Evolutionary conservation across 2,113 vertebrate genomes (phyloP).

Genomic region (Passer montanus): DNA sequence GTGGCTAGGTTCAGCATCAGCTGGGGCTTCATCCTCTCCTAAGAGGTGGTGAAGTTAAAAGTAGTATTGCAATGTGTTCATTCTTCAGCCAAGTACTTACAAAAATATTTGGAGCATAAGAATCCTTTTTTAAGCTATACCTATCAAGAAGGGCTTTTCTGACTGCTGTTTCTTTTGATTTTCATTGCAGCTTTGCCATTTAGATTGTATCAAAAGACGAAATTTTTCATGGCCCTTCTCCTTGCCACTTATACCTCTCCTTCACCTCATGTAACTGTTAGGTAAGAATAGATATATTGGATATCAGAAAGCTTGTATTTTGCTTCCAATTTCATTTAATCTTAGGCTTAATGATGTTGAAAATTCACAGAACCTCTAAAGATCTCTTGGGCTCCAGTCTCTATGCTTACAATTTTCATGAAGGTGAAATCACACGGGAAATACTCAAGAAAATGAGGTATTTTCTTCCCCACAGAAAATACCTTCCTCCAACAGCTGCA

Average conservation of each 20-base stretch:
- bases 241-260: not conserved
- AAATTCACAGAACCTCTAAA: constrained; percentile 20
- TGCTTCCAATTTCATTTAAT: not conserved
- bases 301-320: not conserved
- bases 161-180: not conserved
- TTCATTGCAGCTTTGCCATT: not conserved
- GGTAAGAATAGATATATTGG: not conserved
- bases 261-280: not conserved
- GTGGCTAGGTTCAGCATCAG: not conserved
- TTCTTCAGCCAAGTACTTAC: not conserved
- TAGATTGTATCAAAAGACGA: not conserved
- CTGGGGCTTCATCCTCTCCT: not conserved
- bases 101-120: not conserved
- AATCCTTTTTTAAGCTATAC: not conserved
- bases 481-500: not conserved
- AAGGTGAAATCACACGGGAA: not conserved
- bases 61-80: not conserved
- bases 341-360: not conserved
- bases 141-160: not conserved
- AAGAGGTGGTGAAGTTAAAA: not conserved
- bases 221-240: not conserved
- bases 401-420: not conserved
- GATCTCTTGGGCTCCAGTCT: not conserved
- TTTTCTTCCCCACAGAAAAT: not conserved
- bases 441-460: not conserved